Conservation (phyloP, 1,140 invertebrate species). For the Brachionus rotundiformis region DNA sequence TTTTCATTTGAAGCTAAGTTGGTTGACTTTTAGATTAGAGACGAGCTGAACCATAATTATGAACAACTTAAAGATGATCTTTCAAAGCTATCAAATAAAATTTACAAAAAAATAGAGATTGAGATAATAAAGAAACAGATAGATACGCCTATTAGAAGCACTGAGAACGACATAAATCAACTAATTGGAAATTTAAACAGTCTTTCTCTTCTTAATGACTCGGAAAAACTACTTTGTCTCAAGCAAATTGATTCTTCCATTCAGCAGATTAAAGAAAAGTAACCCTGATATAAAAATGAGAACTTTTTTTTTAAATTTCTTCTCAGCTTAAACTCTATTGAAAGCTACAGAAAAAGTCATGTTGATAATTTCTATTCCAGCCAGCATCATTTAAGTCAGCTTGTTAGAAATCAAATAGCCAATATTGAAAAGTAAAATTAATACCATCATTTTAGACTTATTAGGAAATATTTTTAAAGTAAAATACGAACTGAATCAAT, state of each 20-base stretch:
- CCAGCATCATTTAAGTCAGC: background rate
- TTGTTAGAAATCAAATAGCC: background rate
- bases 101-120: background rate
- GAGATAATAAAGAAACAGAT: constrained; percentile 15
- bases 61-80: background rate
- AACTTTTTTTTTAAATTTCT: background rate
- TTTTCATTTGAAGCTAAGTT: background rate
- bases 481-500: background rate
- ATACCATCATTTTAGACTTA: too few species aligned
- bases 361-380: constrained; percentile 26
- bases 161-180: constrained; percentile 19
- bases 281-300: background rate
- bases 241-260: constrained; percentile 26
- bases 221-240: constrained; percentile 14
- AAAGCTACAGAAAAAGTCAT: background rate
- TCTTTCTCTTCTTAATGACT: background rate
- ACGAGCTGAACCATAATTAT: background rate
- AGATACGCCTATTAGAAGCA: background rate
- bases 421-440: constrained; percentile 25
- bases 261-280: background rate
- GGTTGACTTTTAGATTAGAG: background rate
- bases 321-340: constrained; percentile 12
- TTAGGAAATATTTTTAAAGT: too few species aligned
- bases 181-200: constrained; percentile 42
- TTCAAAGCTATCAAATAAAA: background rate